Percentiles rank a stretch among this genome's conserved stretches.
These are phyloP conservation scores for Spongilla lacustris DNA, from an alignment of 37 sponge, comb jelly and placozoan species.

Conservation along the genomic window DNA sequence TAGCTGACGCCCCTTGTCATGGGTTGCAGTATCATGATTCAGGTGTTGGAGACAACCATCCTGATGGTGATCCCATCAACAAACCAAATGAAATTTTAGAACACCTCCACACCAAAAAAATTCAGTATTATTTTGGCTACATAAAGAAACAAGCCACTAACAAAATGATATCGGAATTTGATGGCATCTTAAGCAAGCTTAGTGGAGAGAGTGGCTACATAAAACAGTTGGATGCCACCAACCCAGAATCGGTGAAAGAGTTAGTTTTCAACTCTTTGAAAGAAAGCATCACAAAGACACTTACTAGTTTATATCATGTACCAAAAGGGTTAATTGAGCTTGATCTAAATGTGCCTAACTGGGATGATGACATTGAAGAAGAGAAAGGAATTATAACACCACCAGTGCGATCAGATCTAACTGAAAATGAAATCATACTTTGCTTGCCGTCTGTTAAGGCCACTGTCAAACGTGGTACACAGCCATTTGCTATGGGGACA, in stretches of 20 bases:
- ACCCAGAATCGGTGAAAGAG: slow-evolving; percentile 7
- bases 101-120: background rate
- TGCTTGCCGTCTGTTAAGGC: background rate
- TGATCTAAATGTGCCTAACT: background rate
- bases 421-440: slow-evolving; percentile 28
- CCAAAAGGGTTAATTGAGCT: background rate
- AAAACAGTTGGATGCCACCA: slow-evolving; percentile 2
- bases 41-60: slow-evolving; percentile 12
- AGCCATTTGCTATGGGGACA: slow-evolving; percentile 25
- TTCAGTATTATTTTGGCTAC: slow-evolving; percentile 41
- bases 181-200: slow-evolving; percentile 5
- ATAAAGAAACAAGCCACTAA: slow-evolving; percentile 17
- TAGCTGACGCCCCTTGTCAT: slow-evolving; percentile 43
- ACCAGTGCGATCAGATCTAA: background rate
- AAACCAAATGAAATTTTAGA: slow-evolving; percentile 13
- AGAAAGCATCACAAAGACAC: slow-evolving; percentile 3
- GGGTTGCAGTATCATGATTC: slow-evolving; percentile 13
- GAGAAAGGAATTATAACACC: slow-evolving; percentile 13
- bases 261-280: slow-evolving; percentile 22
- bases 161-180: slow-evolving; percentile 33
- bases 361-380: background rate
- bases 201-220: background rate
- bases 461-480: slow-evolving; percentile 7
- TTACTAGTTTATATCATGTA: background rate
- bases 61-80: slow-evolving; percentile 19